Percentiles rank a stretch among this genome's conserved stretches.
These are phyloP conservation scores for Lepus europaeus DNA, from an alignment of 2,113 vertebrate genomes.

Conservation along the genomic window DNA sequence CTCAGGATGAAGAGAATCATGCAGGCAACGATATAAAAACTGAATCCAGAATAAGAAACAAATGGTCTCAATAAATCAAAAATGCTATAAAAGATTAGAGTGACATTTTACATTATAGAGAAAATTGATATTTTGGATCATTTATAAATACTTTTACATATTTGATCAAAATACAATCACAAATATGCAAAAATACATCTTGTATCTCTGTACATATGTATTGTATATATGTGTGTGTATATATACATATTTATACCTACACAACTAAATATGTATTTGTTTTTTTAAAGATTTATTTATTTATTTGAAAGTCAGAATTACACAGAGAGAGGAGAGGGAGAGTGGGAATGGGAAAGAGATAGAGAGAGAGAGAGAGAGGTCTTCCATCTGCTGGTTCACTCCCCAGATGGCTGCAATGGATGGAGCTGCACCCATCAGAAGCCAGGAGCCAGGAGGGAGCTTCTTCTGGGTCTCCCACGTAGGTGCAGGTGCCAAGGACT, in stretches of 20 bases:
- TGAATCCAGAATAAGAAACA: background rate
- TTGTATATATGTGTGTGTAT: background rate
- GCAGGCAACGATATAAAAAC: background rate
- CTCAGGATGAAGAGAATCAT: background rate
- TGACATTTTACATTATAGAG: background rate
- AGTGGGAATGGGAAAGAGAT: too few relatives aligned
- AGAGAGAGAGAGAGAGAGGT: too few relatives aligned
- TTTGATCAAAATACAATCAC: background rate
- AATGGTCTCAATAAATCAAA: constrained; percentile 11
- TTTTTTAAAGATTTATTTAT: too few relatives aligned
- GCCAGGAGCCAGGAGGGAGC: too few relatives aligned
- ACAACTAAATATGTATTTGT: background rate
- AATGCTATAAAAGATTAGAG: background rate
- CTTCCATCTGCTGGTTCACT: too few relatives aligned
- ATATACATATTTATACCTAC: too few relatives aligned
- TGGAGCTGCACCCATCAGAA: too few relatives aligned
- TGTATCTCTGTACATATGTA: background rate
- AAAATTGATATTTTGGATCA: background rate
- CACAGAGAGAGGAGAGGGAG: too few relatives aligned
- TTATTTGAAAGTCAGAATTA: too few relatives aligned
- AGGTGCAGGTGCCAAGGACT: too few relatives aligned
- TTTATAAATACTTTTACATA: background rate
- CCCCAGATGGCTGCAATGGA: too few relatives aligned
- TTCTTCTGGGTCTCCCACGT: too few relatives aligned
- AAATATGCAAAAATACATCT: background rate